Evolutionary conservation across 92 coral and sea anemone genomes (phyloP).

Genomic region (Micromussa lordhowensis): DNA sequence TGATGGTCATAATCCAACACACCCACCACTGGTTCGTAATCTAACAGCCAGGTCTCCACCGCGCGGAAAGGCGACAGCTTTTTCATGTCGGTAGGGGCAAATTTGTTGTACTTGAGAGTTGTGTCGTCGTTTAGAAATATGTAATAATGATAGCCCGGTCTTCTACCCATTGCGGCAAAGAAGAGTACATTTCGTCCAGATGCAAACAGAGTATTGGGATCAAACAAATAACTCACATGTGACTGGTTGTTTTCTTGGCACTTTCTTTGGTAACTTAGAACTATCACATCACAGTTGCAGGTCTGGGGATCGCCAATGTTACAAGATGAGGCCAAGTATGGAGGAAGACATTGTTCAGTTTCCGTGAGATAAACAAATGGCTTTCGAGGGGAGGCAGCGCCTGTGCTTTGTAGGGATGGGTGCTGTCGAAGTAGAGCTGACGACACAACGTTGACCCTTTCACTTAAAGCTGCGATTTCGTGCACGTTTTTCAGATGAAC

Average conservation of each 20-base stretch:
- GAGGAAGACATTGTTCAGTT: conserved; percentile 42
- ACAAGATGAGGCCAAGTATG: background rate
- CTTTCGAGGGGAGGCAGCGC: background rate
- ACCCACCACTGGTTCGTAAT: no score
- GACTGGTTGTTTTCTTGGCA: background rate
- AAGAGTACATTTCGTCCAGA: conserved; percentile 50
- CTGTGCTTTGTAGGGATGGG: background rate
- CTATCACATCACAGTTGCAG: conserved; percentile 53
- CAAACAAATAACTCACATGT: conserved; percentile 48
- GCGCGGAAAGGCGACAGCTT: conserved; percentile 30
- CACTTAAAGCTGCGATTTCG: no score
- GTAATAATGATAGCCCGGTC: conserved; percentile 45
- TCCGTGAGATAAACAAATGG: conserved; percentile 51
- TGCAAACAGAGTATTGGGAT: conserved; percentile 21
- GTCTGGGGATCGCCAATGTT: conserved; percentile 34
- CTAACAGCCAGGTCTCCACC: conserved; percentile 49
- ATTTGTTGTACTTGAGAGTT: background rate
- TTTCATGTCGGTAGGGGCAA: conserved; percentile 12
- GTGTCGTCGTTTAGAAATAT: conserved; percentile 54
- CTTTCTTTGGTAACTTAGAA: conserved; percentile 27
- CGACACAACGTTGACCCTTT: no score
- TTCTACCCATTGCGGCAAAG: conserved; percentile 18
- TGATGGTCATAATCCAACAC: no score
- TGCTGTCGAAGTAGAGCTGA: background rate
- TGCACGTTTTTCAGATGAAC: no score